These are phyloP conservation scores for Phalera bucephala DNA, from an alignment of 2,888 invertebrate species.

Conservation along the genomic window DNA sequence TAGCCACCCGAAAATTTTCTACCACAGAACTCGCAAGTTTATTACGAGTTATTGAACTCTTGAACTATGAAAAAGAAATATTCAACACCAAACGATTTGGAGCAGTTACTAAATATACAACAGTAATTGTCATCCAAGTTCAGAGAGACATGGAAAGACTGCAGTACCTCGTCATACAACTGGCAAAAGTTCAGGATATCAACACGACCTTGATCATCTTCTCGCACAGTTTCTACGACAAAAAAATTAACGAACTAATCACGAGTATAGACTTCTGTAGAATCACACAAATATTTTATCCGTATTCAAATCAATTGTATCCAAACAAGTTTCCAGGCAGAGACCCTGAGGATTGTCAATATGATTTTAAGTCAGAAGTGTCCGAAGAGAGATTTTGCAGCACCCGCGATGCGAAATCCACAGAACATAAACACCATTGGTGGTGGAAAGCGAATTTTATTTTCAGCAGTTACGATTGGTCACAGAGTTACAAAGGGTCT, in stretches of 20 bases:
- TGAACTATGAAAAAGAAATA: slow-evolving; percentile 33
- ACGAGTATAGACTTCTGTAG: slow-evolving; percentile 45
- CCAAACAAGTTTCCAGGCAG: slow-evolving; percentile 43
- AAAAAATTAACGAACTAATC: slow-evolving; percentile 36
- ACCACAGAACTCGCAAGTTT: slow-evolving; percentile 14
- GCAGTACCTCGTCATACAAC: slow-evolving; percentile 41
- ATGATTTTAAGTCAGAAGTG: too few species aligned
- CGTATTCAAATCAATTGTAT: slow-evolving; percentile 47
- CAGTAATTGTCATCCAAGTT: slow-evolving; percentile 39
- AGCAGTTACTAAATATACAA: slow-evolving; percentile 23
- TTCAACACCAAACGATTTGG: slow-evolving; percentile 27
- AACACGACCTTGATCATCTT: slow-evolving; percentile 41
- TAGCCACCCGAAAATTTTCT: slow-evolving; percentile 2
- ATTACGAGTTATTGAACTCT: slow-evolving; percentile 18
- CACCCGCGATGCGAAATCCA: slow-evolving; percentile 33
- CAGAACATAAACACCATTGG: slow-evolving; percentile 56
- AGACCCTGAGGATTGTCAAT: slow-evolving; percentile 31
- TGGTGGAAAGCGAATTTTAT: slow-evolving; percentile 56
- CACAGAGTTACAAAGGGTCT: slow-evolving; percentile 24
- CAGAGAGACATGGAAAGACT: slow-evolving; percentile 35
- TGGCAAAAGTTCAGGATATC: slow-evolving; percentile 41
- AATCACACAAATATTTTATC: slow-evolving; percentile 56
- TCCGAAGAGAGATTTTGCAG: slow-evolving; percentile 12
- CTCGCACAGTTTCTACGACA: slow-evolving; percentile 51
- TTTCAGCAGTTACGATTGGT: slow-evolving; percentile 36